phyloP scores from a whole-genome alignment of 2,888 invertebrate species.

The Ceramica pisi region DNA sequence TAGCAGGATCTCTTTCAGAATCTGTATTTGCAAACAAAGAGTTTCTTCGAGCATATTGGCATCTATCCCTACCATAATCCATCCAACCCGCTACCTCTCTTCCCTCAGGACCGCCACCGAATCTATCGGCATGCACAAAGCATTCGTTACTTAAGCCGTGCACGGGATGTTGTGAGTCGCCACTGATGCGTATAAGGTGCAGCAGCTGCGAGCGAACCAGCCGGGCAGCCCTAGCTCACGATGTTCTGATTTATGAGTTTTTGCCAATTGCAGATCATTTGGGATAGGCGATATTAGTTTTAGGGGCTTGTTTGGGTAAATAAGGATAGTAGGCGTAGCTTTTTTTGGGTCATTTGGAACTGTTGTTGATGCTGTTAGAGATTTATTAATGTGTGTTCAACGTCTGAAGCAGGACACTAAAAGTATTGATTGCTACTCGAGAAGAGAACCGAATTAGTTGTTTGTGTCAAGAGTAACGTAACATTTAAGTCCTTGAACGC shows the following conservation, averaged over 20 bases:
- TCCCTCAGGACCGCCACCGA: slow-evolving; percentile 68
- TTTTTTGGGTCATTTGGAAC: slow-evolving; percentile 37
- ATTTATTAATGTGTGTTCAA: slow-evolving; percentile 13
- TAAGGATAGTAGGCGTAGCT: slow-evolving; percentile 35
- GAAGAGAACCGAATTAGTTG: slow-evolving; percentile 1
- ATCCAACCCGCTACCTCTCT: slow-evolving; percentile 58
- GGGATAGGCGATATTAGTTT: slow-evolving; percentile 54
- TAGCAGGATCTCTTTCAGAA: no score
- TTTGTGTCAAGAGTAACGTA: slow-evolving; percentile 32
- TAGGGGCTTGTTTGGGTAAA: slow-evolving; percentile 52
- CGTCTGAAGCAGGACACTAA: not conserved
- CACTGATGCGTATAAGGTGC: slow-evolving; percentile 87
- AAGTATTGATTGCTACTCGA: not conserved
- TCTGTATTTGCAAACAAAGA: no score
- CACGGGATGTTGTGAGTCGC: slow-evolving; percentile 83
- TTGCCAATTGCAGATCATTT: slow-evolving; percentile 64
- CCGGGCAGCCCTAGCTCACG: slow-evolving; percentile 61
- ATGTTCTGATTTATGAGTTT: slow-evolving; percentile 70
- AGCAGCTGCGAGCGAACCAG: slow-evolving; percentile 80
- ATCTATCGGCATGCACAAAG: slow-evolving; percentile 89
- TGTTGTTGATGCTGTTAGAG: not conserved
- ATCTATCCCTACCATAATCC: not conserved
- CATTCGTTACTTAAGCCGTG: slow-evolving; percentile 83
- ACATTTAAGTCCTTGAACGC: slow-evolving; percentile 34
- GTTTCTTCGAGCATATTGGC: not conserved